Base-by-base conservation (phyloP, 92 coral and sea anemone species). In the Epizoanthus stellaris region DNA sequence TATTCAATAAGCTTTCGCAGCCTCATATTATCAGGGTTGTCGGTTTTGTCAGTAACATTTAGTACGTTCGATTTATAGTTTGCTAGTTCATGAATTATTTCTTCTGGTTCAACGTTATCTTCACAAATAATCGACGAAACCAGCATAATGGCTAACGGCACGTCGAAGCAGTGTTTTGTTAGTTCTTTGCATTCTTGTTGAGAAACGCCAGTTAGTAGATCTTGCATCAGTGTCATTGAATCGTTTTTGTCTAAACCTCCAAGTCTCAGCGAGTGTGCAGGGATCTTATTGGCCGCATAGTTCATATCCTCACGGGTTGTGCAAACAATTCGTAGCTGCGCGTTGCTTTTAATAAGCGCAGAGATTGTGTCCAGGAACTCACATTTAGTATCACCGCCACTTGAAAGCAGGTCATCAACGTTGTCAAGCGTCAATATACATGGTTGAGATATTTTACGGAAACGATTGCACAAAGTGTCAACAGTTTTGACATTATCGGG, bases 351-450 rank as follows among this genome's bases (percentile, higher is more conserved):
- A 47, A 42, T 23, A 10, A 72, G 9, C 15, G 77, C 77, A 13
- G 16, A 16, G 0, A 72, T 43, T 21, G 77, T 72, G 5, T 72
- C 59, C 39, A 72, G 58, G 77, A 72, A 72, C 52, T 72, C 36
- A 19, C 38, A n/a, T 23, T 47, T 72, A 5, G 12, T 45, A 16
- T 34, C 52, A 3, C 17, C 17, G 3, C 52, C 77, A 40, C 45
- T 68, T 38, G 77, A 19, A 72, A 72, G 77, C 21, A 72, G 13
- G 60, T 72, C 77, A 47, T 72, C 77, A 72, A 72, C 77, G 59
- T 72, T 72, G 57, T 72, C 77, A 72, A 72, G 60, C 38, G 47
- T 72, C 19, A 72, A 49, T 42, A 72, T 2, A 16, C 77, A 72
- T 4, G 77, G 39, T 16, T 43, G 36, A 8, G 60, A 72, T 16